Base-by-base conservation (phyloP, 2,797 vertebrate genomes). In the Salarias fasciatus region DNA sequence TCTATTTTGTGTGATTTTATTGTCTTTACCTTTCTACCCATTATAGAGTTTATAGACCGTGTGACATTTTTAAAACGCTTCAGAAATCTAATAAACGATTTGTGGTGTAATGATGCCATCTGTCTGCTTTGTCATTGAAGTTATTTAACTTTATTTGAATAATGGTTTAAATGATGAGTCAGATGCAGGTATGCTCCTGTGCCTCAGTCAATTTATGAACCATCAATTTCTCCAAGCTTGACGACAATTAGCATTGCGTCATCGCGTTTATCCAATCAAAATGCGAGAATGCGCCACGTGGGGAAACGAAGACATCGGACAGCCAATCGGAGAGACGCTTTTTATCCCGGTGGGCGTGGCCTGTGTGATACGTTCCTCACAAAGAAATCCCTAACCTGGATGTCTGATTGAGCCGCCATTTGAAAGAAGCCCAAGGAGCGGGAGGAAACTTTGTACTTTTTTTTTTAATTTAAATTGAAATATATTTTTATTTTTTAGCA, bases 361-460 rank as follows among this genome's bases (percentile, higher is more conserved):
- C 10, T 11, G 4, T 12, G 10, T 11, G 11, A 13, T 12, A 61
- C 12, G 38, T 56, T 58, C 60, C 69, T 76, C 75, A 67, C 69
- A 79, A 82, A 87, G 69, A 84, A 82, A 85, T 82, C 80, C 50
- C 53, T 69, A 35, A 45, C 75, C 43, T 63, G 53, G 70, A 76
- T 59, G 63, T 70, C 64, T 69, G 70, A 63, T 31, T 59, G 53
- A 82, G 85, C 86, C 86, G 91, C 92, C 90, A 92, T 93, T 91
- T 86, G 75, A 83, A 88, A 79, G 47, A 29, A 71, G 35, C 48
- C 12, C 8, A 11, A 43, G 11, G 18, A 38, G 55, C 13, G 14
- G 31, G 11, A 5, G 24, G 52, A 41, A 29, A 5, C 70, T 79
- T 84, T 79, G 15, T 74, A 78, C 0, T 69, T 75, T 56, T 61